phyloP scores from a whole-genome alignment of 1,140 invertebrate genomes.

The Goniozus legneri region DNA sequence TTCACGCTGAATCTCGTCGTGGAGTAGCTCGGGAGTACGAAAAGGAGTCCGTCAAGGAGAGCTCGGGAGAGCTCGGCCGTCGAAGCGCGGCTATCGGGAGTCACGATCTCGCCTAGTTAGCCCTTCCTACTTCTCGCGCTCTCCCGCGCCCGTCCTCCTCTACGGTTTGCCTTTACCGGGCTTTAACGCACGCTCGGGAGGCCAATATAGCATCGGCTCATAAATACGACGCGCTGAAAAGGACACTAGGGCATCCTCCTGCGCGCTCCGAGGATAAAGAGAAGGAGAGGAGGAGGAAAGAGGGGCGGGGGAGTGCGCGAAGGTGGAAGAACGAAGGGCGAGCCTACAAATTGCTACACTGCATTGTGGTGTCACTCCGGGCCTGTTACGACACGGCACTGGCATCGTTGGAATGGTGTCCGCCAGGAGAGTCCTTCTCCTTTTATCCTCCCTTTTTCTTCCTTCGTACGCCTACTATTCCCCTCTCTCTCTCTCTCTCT shows the following conservation, averaged over 20 bases:
- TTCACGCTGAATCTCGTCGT: neutral
- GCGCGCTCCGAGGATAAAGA: neutral
- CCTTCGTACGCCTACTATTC: conserved; percentile 1
- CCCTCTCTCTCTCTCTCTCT: conserved; percentile 5
- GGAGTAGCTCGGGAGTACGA: neutral
- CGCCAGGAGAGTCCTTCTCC: conserved; percentile 28
- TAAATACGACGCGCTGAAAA: conserved; percentile 35
- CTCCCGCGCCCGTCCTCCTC: neutral
- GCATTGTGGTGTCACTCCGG: conserved; percentile 56
- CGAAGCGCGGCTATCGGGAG: conserved; percentile 38
- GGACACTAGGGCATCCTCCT: no score
- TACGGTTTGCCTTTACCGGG: conserved; percentile 12
- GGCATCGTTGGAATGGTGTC: conserved; percentile 55
- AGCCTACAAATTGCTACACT: conserved; percentile 57
- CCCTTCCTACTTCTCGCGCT: conserved; percentile 11
- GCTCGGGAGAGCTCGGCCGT: neutral
- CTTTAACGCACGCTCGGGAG: no score
- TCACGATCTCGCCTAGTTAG: conserved; percentile 49
- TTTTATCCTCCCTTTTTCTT: conserved; percentile 8
- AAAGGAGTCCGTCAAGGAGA: neutral
- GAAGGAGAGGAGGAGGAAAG: conserved; percentile 9
- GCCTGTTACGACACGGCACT: conserved; percentile 49
- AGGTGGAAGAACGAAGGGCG: conserved; percentile 46
- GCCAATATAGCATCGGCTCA: conserved; percentile 23
- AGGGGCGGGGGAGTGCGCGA: neutral